Percentiles rank a stretch among this genome's conserved stretches.
Conservation (phyloP, 23 tunicate genomes). For the Styela clava region DNA sequence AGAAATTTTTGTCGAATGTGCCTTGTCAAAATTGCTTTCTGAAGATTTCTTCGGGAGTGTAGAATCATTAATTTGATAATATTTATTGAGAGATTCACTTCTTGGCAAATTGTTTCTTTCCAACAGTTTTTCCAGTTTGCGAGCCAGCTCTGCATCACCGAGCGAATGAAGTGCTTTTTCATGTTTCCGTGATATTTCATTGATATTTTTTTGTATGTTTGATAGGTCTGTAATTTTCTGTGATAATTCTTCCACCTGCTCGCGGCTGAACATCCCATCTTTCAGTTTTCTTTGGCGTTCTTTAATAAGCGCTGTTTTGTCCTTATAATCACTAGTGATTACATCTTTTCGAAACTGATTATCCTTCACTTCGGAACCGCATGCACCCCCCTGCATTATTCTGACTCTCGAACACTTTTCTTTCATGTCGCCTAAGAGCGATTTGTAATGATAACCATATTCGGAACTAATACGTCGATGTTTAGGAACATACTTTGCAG, state of each 20-base stretch:
- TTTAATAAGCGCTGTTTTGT: not conserved
- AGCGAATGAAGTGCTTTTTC: not conserved
- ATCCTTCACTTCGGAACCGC: not conserved
- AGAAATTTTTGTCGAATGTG: not conserved
- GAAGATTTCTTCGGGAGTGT: not conserved
- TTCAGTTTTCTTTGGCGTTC: not conserved
- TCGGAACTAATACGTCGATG: not conserved
- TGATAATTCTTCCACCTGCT: not conserved
- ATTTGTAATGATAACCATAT: not conserved
- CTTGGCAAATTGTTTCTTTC: not conserved
- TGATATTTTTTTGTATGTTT: not conserved
- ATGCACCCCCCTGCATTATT: not conserved
- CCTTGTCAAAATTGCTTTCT: not conserved
- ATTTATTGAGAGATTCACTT: not conserved
- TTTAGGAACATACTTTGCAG: not conserved
- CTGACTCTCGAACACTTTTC: not conserved
- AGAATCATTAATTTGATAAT: not conserved
- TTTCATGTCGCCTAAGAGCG: not conserved
- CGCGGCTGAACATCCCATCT: not conserved
- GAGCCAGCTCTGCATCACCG: not conserved
- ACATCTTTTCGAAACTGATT: not conserved
- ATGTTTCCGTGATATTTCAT: not conserved
- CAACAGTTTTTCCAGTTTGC: not conserved
- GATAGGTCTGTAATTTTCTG: not conserved
- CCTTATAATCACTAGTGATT: not conserved